Percentiles rank a stretch among this genome's conserved stretches.
phyloP scores from a whole-genome alignment of 1,140 invertebrate genomes.

The Papilio polytes region DNA sequence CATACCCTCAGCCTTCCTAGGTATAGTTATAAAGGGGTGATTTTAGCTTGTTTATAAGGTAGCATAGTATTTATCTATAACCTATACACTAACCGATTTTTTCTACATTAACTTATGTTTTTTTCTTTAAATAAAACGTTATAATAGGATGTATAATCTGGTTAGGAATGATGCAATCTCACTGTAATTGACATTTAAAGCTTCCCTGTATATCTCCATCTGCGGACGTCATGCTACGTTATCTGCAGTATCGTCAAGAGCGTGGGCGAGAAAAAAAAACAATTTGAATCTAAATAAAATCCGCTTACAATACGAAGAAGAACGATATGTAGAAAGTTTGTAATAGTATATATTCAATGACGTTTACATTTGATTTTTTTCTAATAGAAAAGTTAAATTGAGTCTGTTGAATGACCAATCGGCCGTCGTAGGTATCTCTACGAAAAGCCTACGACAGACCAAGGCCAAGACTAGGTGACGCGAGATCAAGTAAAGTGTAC shows the following conservation, averaged over 20 bases:
- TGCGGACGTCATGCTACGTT: slow-evolving; percentile 36
- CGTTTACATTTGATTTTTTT: no score
- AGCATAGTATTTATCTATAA: no score
- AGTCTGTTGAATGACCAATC: not conserved
- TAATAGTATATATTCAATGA: not conserved
- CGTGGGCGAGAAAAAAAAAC: slow-evolving; percentile 27
- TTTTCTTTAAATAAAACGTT: not conserved
- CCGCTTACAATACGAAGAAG: not conserved
- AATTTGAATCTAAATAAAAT: slow-evolving; percentile 17
- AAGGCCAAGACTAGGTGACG: not conserved
- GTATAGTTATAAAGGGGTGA: no score
- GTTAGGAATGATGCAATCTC: slow-evolving; percentile 8
- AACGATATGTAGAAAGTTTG: not conserved
- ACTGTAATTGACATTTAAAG: slow-evolving; percentile 33
- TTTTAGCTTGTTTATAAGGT: no score
- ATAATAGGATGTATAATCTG: not conserved
- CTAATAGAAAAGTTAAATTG: no score
- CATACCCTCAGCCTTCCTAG: no score
- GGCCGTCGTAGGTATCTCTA: not conserved
- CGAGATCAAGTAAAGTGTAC: not conserved
- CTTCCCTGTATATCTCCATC: slow-evolving; percentile 11
- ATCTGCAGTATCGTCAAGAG: slow-evolving; percentile 21
- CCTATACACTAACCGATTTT: not conserved
- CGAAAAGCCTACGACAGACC: not conserved
- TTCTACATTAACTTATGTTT: not conserved